These are phyloP conservation scores for Amiota minor DNA, from an alignment of 2,888 invertebrate species.

Conservation along the genomic window DNA sequence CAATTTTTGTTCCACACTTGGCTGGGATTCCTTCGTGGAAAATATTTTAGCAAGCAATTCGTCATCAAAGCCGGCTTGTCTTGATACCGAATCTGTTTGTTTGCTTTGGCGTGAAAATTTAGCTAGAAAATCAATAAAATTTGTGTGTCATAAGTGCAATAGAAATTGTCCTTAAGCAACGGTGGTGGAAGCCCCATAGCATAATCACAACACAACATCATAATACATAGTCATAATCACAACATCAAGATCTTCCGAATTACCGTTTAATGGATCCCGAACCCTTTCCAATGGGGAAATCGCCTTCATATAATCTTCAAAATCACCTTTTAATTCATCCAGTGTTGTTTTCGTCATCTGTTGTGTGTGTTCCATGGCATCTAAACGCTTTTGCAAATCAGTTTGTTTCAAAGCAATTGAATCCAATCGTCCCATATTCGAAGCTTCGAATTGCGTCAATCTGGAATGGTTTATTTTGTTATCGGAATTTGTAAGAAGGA, in stretches of 20 bases:
- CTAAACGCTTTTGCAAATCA: constrained; percentile 71
- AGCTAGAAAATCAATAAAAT: neutral
- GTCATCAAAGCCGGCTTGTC: neutral
- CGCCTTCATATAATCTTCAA: constrained; percentile 51
- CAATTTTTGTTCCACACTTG: constrained; percentile 47
- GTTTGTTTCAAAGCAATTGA: constrained; percentile 71
- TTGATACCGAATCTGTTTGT: neutral
- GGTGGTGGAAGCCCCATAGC: neutral
- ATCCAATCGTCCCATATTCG: constrained; percentile 72
- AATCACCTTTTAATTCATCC: constrained; percentile 72
- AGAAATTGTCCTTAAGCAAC: too few species aligned
- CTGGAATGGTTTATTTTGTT: constrained; percentile 48
- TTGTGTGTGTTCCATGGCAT: constrained; percentile 73
- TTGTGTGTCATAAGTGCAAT: too few species aligned
- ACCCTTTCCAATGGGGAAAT: constrained; percentile 39
- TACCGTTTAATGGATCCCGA: constrained; percentile 49
- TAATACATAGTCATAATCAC: neutral
- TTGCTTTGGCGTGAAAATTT: constrained; percentile 34
- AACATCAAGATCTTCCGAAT: constrained; percentile 33
- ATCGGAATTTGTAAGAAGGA: too few species aligned
- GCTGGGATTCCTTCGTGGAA: constrained; percentile 17
- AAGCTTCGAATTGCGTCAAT: constrained; percentile 72
- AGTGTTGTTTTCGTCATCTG: constrained; percentile 69
- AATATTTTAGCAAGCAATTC: constrained; percentile 14
- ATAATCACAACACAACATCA: too few species aligned